Conservation (phyloP, 2,113 vertebrate species). For the Pterocles gutturalis region DNA sequence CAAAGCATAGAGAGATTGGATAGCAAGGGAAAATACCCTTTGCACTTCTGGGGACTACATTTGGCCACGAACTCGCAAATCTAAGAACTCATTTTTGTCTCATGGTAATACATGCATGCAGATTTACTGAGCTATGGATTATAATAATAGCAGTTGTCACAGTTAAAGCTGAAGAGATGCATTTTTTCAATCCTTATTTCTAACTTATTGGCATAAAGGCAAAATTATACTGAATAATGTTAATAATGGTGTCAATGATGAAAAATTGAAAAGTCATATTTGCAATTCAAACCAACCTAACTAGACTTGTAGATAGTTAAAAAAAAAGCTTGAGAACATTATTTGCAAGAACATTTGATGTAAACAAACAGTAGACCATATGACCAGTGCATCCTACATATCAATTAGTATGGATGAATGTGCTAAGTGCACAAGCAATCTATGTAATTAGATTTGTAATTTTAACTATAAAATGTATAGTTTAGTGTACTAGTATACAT, state of each 20-base stretch:
- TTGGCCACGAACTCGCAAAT: not conserved
- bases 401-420: not conserved
- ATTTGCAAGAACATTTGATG: not conserved
- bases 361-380: not conserved
- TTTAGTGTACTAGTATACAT: not conserved
- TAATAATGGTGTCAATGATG: not conserved
- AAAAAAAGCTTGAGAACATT: not conserved
- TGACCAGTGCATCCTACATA: not conserved
- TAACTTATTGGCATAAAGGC: not conserved
- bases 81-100: not conserved
- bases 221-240: not conserved
- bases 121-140: not conserved
- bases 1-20: not conserved
- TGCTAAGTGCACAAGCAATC: not conserved
- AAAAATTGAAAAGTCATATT: not conserved
- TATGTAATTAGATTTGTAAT: not conserved
- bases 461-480: not conserved
- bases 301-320: not conserved
- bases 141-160: not conserved
- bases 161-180: not conserved
- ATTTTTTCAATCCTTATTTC: not conserved
- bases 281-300: not conserved
- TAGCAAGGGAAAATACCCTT: not conserved
- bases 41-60: not conserved
- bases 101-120: not conserved